A percentile compares a stretch with the other conserved stretches of the same genome.
phyloP scores from a whole-genome alignment of 2,797 vertebrate genomes.

The Oreochromis grahami region DNA sequence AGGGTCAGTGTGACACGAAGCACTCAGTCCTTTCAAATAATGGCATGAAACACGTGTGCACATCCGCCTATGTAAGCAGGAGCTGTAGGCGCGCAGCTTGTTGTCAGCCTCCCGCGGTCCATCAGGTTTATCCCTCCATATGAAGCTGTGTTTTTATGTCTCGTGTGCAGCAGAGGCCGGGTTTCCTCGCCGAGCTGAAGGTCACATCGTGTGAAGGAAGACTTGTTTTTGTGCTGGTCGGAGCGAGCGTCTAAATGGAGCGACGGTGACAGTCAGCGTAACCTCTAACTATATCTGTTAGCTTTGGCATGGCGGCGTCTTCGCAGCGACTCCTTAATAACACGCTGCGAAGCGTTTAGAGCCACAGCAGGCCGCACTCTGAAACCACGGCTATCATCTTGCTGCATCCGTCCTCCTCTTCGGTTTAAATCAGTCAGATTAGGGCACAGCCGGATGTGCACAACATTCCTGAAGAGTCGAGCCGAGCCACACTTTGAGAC shows the following conservation, averaged over 20 bases:
- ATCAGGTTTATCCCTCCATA: neutral
- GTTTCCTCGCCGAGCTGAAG: neutral
- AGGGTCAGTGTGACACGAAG: neutral
- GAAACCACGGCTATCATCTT: slow-evolving; percentile 3
- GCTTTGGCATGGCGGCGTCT: slow-evolving; percentile 9
- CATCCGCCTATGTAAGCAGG: accelerated
- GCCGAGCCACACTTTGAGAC: neutral
- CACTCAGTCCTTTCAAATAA: neutral
- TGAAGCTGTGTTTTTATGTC: accelerated
- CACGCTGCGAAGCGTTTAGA: slow-evolving; percentile 7
- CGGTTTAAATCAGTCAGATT: neutral
- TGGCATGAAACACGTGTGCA: neutral
- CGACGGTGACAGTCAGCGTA: neutral
- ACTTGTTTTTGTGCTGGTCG: neutral
- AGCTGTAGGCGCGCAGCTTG: neutral
- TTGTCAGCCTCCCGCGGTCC: neutral
- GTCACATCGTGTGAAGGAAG: neutral
- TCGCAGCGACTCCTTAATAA: slow-evolving; percentile 32
- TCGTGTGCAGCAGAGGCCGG: neutral
- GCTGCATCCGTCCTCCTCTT: neutral
- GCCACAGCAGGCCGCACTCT: neutral
- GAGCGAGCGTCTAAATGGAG: neutral
- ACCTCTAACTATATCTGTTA: neutral
- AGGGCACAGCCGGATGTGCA: neutral
- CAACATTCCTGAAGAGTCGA: slow-evolving; percentile 16